Base-by-base conservation (phyloP, 2,797 vertebrate species). In the Synanceia verrucosa region DNA sequence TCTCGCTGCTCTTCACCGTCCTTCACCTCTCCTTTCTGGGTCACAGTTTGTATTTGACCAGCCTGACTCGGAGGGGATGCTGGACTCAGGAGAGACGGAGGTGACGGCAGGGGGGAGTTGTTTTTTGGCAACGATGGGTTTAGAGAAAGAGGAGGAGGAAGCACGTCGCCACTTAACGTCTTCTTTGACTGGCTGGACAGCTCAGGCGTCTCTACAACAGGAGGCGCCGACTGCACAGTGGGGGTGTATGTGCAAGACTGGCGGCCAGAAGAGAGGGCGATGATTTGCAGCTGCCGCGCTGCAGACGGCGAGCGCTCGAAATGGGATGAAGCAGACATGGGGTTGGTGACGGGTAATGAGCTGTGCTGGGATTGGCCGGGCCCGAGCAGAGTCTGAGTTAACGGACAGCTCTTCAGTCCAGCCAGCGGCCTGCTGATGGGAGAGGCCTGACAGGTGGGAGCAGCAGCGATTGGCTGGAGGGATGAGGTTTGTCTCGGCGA, bases 201-300 rank as follows among this genome's bases (percentile, higher is more conserved):
- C 26, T 92, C 88, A 0, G 81, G 74, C 6, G 78, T 41, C 31
- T 92, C 68, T 4, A 90, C 90, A n/a, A 86, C 89, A 3, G 93
- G 86, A 47, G 95, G 79, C 5, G 92, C 80, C 24, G 94, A 77
- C 2, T 94, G 67, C 92, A 87, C 65, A 72, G 82, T 26, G 88
- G 93, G 0, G 88, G 73, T 73, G 18, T 94, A 93, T 19, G 94
- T 93, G 59, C 94, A 94, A 0, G 94, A 88, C 29, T 94, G 96
- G 69, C 96, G 96, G 8, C 91, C 94, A 2, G 97, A 96, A 5
- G 97, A 97, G 48, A 97, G 95, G 6, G 97, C 97, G 0, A 97
- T 94, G 84, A 93, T 97, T 86, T 86, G 94, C 84, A 73, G 96
- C 92, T 91, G 96, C 72, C 92, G 79, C 0, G 97, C 95, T 0